Evolutionary conservation across 2,888 invertebrate species (phyloP).

Genomic region (Sussaba pulchella): DNA sequence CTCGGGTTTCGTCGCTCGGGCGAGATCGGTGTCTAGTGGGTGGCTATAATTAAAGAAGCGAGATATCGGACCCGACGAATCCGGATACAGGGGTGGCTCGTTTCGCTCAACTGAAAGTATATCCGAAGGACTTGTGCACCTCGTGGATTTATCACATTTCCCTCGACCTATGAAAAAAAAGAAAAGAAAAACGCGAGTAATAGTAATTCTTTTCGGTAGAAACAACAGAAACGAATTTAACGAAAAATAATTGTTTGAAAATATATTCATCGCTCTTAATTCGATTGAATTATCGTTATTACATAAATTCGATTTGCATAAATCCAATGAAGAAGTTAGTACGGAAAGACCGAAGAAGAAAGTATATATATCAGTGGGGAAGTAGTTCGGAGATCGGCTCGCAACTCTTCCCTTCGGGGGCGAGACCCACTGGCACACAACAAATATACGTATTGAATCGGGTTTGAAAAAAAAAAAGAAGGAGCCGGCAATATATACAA

Average conservation of each 20-base stretch:
- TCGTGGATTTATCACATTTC: not conserved
- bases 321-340: no score
- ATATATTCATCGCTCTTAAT: no score
- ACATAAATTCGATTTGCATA: no score
- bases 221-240: no score
- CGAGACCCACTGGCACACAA: slow-evolving; percentile 45
- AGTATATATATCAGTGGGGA: slow-evolving; percentile 10
- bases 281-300: no score
- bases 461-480: not conserved
- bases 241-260: no score
- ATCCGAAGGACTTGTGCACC: not conserved
- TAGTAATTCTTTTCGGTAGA: no score
- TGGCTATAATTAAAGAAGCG: slow-evolving; percentile 55
- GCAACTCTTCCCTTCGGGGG: slow-evolving; percentile 18
- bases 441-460: slow-evolving; percentile 36
- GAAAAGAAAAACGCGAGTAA: no score
- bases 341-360: not conserved
- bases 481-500: not conserved
- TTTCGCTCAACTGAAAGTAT: not conserved
- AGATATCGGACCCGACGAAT: slow-evolving; percentile 38
- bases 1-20: slow-evolving; percentile 5
- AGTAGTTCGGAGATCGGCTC: slow-evolving; percentile 44
- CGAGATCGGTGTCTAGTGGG: slow-evolving; percentile 32
- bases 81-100: not conserved
- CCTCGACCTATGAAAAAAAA: no score